Evolutionary conservation across 2,113 vertebrate species (phyloP).

Genomic region (Pyxicephalus adspersus): DNA sequence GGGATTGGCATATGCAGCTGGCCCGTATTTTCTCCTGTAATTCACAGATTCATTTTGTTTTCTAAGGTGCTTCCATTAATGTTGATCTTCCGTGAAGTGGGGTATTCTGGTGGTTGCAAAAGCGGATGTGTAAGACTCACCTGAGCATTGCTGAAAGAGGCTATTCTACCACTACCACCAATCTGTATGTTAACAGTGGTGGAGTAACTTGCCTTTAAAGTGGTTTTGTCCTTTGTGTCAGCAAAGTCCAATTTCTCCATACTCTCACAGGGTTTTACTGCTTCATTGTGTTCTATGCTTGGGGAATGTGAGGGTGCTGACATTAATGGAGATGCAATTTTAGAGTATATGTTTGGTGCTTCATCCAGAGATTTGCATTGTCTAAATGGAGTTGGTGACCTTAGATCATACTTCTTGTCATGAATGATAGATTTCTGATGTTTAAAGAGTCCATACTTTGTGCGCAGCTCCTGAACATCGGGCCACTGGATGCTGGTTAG

Average conservation of each 20-base stretch:
- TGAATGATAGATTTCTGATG: slow-evolving; percentile 43
- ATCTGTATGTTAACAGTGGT: slow-evolving; percentile 90
- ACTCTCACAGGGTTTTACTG: background rate
- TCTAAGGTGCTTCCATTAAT: slow-evolving; percentile 68
- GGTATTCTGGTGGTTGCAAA: slow-evolving; percentile 66
- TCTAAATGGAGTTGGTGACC: slow-evolving; percentile 5
- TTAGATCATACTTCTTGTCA: slow-evolving; percentile 42
- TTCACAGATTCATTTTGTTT: slow-evolving; percentile 49
- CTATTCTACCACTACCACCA: slow-evolving; percentile 79
- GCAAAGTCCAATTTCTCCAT: slow-evolving; percentile 8
- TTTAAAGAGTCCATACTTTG: slow-evolving; percentile 61
- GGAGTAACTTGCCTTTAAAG: slow-evolving; percentile 80
- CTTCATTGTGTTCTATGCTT: background rate
- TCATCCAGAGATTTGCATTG: slow-evolving; percentile 27
- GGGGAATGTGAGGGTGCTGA: background rate
- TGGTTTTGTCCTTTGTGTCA: slow-evolving; percentile 52
- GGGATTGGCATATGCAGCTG: no score
- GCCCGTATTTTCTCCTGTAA: background rate
- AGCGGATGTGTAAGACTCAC: slow-evolving; percentile 84
- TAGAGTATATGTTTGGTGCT: background rate
- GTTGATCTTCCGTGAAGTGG: slow-evolving; percentile 68
- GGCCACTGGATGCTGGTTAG: slow-evolving; percentile 71
- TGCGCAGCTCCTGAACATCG: slow-evolving; percentile 67
- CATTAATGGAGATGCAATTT: background rate
- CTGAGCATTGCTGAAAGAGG: slow-evolving; percentile 84